These are phyloP conservation scores for Entomobrya multifasciata DNA, from an alignment of 2,888 invertebrate genomes.

Conservation along the genomic window DNA sequence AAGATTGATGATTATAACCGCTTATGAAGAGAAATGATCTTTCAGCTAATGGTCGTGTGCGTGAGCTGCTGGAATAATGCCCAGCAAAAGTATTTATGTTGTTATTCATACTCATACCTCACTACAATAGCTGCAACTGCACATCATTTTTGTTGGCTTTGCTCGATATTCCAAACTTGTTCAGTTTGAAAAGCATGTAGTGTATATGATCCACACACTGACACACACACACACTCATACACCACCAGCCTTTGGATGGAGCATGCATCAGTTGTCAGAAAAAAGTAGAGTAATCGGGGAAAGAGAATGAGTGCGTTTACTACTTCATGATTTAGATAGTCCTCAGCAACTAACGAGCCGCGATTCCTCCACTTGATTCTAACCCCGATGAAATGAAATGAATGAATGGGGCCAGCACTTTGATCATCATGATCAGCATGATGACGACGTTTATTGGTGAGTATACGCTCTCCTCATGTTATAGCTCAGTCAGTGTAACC, in stretches of 20 bases:
- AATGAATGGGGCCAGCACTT: constrained; percentile 57
- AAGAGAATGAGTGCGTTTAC: constrained; percentile 57
- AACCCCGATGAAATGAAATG: constrained; percentile 62
- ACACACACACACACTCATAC: not conserved
- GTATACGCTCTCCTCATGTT: constrained; percentile 3
- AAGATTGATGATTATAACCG: not conserved
- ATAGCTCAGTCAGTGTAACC: not conserved
- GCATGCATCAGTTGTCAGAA: constrained; percentile 63
- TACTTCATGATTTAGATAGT: constrained; percentile 65
- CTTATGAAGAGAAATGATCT: not conserved
- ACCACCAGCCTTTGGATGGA: not conserved
- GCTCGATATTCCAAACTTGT: not conserved
- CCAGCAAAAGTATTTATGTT: not conserved
- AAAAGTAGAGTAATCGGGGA: constrained; percentile 59
- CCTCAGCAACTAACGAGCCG: constrained; percentile 77
- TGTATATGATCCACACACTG: not conserved
- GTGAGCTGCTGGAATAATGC: not conserved
- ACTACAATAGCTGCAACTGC: no score
- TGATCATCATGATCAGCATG: constrained; percentile 9
- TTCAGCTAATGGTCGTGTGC: not conserved
- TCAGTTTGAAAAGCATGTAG: not conserved
- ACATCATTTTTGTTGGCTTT: no score
- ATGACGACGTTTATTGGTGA: not conserved
- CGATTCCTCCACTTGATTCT: constrained; percentile 77
- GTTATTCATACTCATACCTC: not conserved